Evolutionary conservation across 2,888 invertebrate species (phyloP).

Genomic region (Entomobrya proxima): DNA sequence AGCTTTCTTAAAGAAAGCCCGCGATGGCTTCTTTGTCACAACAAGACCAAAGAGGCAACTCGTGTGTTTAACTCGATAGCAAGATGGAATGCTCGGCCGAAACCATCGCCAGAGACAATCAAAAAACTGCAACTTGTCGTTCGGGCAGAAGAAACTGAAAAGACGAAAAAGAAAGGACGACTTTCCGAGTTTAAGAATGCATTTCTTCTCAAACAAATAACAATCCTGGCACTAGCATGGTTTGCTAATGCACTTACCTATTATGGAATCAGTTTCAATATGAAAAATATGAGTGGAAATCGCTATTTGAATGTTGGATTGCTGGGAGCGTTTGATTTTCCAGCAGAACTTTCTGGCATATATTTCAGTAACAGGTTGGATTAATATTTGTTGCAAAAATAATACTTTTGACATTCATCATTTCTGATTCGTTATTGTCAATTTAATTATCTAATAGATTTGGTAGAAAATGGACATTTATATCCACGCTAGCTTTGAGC

Average conservation of each 20-base stretch:
- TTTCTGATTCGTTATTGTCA: background rate
- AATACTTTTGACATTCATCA: background rate
- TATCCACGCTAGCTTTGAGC: conserved; percentile 54
- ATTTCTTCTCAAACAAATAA: conserved; percentile 52
- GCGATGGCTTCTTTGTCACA: conserved; percentile 69
- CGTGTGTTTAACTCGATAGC: conserved; percentile 68
- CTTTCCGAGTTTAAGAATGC: conserved; percentile 40
- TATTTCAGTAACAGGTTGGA: conserved; percentile 70
- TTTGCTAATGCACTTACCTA: conserved; percentile 65
- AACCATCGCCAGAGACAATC: conserved; percentile 51
- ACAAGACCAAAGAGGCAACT: conserved; percentile 68
- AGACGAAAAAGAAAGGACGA: conserved; percentile 26
- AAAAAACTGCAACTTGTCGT: conserved; percentile 66
- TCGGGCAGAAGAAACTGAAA: conserved; percentile 25
- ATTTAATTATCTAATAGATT: conserved; percentile 48
- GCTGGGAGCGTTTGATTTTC: conserved; percentile 68
- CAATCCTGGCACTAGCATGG: conserved; percentile 66
- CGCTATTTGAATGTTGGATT: conserved; percentile 69
- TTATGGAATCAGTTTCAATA: conserved; percentile 70
- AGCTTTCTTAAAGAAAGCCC: conserved; percentile 72
- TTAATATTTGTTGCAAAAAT: background rate
- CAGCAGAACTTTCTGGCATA: conserved; percentile 70
- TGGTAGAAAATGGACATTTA: conserved; percentile 70
- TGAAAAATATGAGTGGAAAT: conserved; percentile 72
- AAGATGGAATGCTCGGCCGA: conserved; percentile 65